phyloP scores from a whole-genome alignment of 2,797 vertebrate genomes.

The Sebastes flavidus region DNA sequence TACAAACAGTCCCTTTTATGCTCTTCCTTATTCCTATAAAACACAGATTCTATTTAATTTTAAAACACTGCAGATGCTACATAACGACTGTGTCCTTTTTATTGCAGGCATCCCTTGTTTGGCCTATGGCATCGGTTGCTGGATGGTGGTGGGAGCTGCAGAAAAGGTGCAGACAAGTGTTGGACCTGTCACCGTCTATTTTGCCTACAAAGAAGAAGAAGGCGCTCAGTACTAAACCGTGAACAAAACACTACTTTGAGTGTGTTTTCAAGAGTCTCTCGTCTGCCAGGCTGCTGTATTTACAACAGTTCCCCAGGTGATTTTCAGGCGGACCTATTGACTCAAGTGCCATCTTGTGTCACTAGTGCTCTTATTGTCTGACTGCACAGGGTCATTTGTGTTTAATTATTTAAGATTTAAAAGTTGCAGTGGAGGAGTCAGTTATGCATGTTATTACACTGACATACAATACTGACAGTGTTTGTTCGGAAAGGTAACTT shows the following conservation, averaged over 20 bases:
- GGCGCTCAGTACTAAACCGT: slow-evolving; percentile 81
- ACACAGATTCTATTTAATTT: neutral
- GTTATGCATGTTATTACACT: slow-evolving; percentile 44
- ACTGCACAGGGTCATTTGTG: slow-evolving; percentile 22
- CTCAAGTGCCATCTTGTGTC: slow-evolving; percentile 5
- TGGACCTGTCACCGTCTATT: slow-evolving; percentile 94
- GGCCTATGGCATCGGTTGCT: slow-evolving; percentile 94
- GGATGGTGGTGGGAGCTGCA: slow-evolving; percentile 91
- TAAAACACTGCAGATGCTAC: neutral
- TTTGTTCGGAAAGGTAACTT: slow-evolving; percentile 25
- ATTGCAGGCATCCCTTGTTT: slow-evolving; percentile 93
- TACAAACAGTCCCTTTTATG: neutral
- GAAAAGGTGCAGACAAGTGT: slow-evolving; percentile 92
- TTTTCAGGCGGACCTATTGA: neutral
- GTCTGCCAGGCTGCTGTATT: neutral
- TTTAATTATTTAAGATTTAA: slow-evolving; percentile 64
- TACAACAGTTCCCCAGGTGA: neutral
- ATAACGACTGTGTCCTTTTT: neutral
- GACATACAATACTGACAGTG: slow-evolving; percentile 25
- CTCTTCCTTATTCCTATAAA: neutral
- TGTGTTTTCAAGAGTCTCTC: neutral
- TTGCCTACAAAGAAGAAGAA: slow-evolving; percentile 96
- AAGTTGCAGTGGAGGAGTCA: slow-evolving; percentile 24
- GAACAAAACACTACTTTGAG: neutral
- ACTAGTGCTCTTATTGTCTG: slow-evolving; percentile 1